phyloP scores from a whole-genome alignment of 2,797 vertebrate species.

The Petrocephalus schoutedeni region DNA sequence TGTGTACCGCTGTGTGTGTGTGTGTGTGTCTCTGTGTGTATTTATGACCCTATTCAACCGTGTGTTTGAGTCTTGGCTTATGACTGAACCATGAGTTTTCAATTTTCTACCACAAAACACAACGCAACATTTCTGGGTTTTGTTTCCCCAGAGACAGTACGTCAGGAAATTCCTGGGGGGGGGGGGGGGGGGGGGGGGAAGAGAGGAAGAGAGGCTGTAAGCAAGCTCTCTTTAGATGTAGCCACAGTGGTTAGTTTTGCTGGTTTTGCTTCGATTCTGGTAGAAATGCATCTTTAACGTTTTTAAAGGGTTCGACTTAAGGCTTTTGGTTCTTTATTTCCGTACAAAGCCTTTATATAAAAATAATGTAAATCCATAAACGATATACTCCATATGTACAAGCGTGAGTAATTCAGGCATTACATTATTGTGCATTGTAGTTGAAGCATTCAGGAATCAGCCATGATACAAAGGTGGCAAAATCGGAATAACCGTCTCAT shows the following conservation, averaged over 20 bases:
- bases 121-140: background rate
- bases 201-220: background rate
- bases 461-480: slow-evolving; percentile 37
- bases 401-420: slow-evolving; percentile 39
- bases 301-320: slow-evolving; percentile 6
- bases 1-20: background rate
- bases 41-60: background rate
- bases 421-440: slow-evolving; percentile 36
- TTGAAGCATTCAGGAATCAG: slow-evolving; percentile 57
- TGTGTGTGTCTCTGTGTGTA: background rate
- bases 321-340: slow-evolving; percentile 42
- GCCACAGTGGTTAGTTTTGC: background rate
- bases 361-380: slow-evolving; percentile 66
- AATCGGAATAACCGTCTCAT: slow-evolving; percentile 49
- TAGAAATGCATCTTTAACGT: background rate
- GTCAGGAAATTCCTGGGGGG: background rate
- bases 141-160: background rate
- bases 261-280: background rate
- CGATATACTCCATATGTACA: slow-evolving; percentile 51
- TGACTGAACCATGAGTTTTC: background rate
- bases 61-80: slow-evolving; percentile 6
- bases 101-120: background rate
- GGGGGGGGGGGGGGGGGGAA: background rate
- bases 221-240: background rate
- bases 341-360: slow-evolving; percentile 67